These are phyloP conservation scores for Abrostola tripartita DNA, from an alignment of 2,888 invertebrate genomes.

Conservation along the genomic window DNA sequence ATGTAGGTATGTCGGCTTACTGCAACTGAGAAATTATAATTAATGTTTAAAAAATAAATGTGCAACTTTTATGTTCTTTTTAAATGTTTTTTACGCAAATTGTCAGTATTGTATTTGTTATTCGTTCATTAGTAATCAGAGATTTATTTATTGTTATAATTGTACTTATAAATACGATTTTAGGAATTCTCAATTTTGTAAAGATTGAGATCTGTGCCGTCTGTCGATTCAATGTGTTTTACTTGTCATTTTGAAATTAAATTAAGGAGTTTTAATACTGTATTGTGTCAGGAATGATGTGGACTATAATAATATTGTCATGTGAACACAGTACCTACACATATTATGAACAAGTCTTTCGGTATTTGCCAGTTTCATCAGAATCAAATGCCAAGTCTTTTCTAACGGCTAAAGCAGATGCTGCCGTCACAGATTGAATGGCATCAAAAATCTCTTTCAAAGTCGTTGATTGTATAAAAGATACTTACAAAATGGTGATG, in stretches of 20 bases:
- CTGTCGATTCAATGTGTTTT: conserved; percentile 7
- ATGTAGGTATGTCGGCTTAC: conserved; percentile 7
- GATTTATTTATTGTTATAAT: conserved; percentile 61
- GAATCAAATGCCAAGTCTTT: no score
- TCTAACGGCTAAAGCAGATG: no score
- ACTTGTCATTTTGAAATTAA: conserved; percentile 3
- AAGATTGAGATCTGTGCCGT: conserved; percentile 12
- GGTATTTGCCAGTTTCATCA: no score
- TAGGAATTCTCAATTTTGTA: conserved; percentile 22
- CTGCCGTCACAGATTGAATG: no score
- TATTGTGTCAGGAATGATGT: no score
- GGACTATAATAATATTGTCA: no score
- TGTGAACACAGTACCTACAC: no score
- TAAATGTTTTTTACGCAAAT: conserved; percentile 14
- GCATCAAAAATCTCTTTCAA: no score
- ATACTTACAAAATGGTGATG: no score
- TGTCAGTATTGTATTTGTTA: conserved; percentile 54
- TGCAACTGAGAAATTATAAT: conserved; percentile 15
- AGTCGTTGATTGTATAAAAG: no score
- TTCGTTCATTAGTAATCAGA: conserved; percentile 46
- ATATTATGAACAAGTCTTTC: no score
- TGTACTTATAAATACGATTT: conserved; percentile 43
- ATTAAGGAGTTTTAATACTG: no score
- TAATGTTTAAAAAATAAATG: conserved; percentile 13
- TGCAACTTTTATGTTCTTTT: conserved; percentile 23